Percentiles rank a stretch among this genome's conserved stretches.
phyloP scores from a whole-genome alignment of 2,797 vertebrate genomes.

The Poeciliopsis turneri region DNA sequence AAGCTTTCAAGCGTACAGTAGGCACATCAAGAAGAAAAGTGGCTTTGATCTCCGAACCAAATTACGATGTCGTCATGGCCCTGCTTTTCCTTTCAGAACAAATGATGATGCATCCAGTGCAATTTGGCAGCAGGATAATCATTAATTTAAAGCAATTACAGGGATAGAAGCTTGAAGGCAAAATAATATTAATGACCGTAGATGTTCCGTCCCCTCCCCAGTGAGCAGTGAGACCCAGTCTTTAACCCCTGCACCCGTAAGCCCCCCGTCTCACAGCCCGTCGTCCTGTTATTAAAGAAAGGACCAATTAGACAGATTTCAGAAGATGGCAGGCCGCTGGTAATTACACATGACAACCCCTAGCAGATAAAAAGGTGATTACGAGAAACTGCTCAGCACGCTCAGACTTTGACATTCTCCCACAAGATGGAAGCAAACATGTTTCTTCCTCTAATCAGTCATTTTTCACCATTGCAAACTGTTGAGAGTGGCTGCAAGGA shows the following conservation, averaged over 20 bases:
- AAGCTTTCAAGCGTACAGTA: slow-evolving; percentile 42
- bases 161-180: slow-evolving; percentile 50
- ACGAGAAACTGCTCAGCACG: slow-evolving; percentile 66
- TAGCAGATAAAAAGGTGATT: slow-evolving; percentile 79
- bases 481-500: slow-evolving; percentile 14
- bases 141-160: slow-evolving; percentile 63
- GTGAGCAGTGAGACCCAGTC: slow-evolving; percentile 66
- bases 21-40: slow-evolving; percentile 42
- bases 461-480: slow-evolving; percentile 11
- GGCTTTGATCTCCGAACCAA: slow-evolving; percentile 68
- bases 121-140: slow-evolving; percentile 45
- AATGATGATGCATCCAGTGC: slow-evolving; percentile 56
- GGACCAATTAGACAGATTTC: slow-evolving; percentile 86
- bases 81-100: slow-evolving; percentile 49
- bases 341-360: slow-evolving; percentile 81
- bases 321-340: slow-evolving; percentile 76
- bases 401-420: slow-evolving; percentile 57
- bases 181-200: slow-evolving; percentile 62
- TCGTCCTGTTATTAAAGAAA: slow-evolving; percentile 80
- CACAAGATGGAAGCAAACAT: slow-evolving; percentile 1
- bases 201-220: slow-evolving; percentile 37
- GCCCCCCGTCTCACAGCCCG: slow-evolving; percentile 53
- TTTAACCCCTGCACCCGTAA: slow-evolving; percentile 70
- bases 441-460: slow-evolving; percentile 25
- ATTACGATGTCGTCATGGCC: slow-evolving; percentile 66